Conservation (phyloP, 2,888 invertebrate genomes). For the Eupithecia centaureata region DNA sequence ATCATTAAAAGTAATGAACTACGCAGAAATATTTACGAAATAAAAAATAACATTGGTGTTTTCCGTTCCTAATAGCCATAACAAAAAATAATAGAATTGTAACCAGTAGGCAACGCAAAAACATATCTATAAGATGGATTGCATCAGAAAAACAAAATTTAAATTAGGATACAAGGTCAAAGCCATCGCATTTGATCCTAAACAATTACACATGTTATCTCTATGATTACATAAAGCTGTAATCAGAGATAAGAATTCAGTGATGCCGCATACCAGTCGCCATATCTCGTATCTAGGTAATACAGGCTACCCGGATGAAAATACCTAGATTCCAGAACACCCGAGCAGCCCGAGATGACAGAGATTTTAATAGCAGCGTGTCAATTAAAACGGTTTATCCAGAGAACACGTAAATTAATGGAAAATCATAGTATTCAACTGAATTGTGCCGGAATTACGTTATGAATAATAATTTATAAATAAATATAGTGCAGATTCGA, state of each 20-base stretch:
- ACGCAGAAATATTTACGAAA: neutral
- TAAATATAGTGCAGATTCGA: neutral
- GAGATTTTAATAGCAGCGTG: constrained; percentile 28
- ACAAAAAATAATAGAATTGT: neutral
- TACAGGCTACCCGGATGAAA: constrained; percentile 32
- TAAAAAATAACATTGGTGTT: constrained; percentile 1
- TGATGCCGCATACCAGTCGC: constrained; percentile 19
- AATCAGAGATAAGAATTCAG: constrained; percentile 28
- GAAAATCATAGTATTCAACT: constrained; percentile 3
- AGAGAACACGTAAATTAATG: constrained; percentile 9
- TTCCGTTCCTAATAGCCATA: neutral
- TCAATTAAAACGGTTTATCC: constrained; percentile 33
- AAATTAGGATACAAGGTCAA: constrained; percentile 17
- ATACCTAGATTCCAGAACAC: constrained; percentile 31
- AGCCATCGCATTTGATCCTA: constrained; percentile 19
- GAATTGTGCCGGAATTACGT: neutral
- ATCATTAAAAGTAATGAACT: neutral
- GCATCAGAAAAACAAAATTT: constrained; percentile 4
- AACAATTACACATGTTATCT: constrained; percentile 28
- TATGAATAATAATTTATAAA: constrained; percentile 6
- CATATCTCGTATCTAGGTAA: constrained; percentile 23
- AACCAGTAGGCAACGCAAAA: constrained; percentile 8
- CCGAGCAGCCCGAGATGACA: constrained; percentile 32
- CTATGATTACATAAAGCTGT: constrained; percentile 25
- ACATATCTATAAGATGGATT: constrained; percentile 3